These are phyloP conservation scores for Papilio protenor DNA, from an alignment of 2,888 invertebrate species.

Conservation along the genomic window DNA sequence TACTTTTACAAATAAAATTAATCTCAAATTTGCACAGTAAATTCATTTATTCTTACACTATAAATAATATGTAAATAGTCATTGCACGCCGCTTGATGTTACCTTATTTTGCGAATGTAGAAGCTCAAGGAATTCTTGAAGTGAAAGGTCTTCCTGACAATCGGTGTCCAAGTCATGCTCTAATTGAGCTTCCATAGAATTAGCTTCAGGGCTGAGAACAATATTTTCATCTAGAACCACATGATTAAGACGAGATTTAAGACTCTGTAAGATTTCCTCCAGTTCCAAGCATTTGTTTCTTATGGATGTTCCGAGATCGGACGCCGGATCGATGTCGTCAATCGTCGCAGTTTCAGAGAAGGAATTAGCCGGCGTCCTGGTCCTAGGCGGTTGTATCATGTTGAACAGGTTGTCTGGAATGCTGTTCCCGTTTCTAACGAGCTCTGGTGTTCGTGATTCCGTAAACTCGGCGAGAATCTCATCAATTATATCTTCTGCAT, in stretches of 20 bases:
- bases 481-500: slow-evolving; percentile 79
- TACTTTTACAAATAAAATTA: slow-evolving; percentile 67
- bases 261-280: slow-evolving; percentile 80
- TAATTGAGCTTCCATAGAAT: slow-evolving; percentile 78
- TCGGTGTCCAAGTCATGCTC: slow-evolving; percentile 82
- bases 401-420: slow-evolving; percentile 72
- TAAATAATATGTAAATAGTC: slow-evolving; percentile 54
- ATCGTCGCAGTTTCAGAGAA: slow-evolving; percentile 75
- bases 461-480: slow-evolving; percentile 80
- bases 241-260: slow-evolving; percentile 80
- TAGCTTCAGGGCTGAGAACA: slow-evolving; percentile 78
- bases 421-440: slow-evolving; percentile 67
- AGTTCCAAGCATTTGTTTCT: slow-evolving; percentile 80
- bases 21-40: slow-evolving; percentile 75
- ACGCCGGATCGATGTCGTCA: slow-evolving; percentile 80
- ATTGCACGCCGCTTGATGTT: slow-evolving; percentile 69
- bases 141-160: slow-evolving; percentile 80
- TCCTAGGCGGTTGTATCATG: slow-evolving; percentile 77
- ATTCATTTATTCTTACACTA: slow-evolving; percentile 70
- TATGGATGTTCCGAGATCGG: slow-evolving; percentile 79
- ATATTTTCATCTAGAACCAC: slow-evolving; percentile 81
- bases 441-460: slow-evolving; percentile 70
- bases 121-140: slow-evolving; percentile 80
- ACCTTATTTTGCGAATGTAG: slow-evolving; percentile 79
- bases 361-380: slow-evolving; percentile 78